A percentile compares a stretch with the other conserved stretches of the same genome.
Evolutionary conservation across 2,113 vertebrate species (phyloP).

Genomic region (Bufo bufo): DNA sequence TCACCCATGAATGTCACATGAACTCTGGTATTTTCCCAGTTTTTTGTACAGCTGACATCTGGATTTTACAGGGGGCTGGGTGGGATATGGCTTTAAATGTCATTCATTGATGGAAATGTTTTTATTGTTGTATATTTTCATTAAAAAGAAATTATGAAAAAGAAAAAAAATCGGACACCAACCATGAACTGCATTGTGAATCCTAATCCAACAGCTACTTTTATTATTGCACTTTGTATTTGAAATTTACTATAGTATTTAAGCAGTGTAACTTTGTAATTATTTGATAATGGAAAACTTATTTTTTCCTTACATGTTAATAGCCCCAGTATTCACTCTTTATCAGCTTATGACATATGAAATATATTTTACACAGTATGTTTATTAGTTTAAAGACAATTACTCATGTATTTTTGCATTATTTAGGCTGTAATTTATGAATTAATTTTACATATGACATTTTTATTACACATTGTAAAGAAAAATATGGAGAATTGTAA

Average conservation of each 20-base stretch:
- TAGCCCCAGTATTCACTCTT: background rate
- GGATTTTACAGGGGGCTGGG: no score
- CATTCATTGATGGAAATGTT: no score
- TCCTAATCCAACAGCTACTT: background rate
- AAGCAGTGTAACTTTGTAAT: background rate
- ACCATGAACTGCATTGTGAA: background rate
- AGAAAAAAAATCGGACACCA: background rate
- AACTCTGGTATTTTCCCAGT: background rate
- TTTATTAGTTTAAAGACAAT: constrained; percentile 18
- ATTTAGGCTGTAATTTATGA: constrained; percentile 28
- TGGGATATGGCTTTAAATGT: no score
- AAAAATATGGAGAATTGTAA: constrained; percentile 10
- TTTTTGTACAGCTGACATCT: background rate
- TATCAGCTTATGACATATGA: background rate
- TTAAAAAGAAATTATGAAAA: no score
- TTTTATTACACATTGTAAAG: constrained; percentile 10
- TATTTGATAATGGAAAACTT: background rate
- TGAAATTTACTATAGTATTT: background rate
- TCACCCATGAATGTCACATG: no score
- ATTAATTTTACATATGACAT: constrained; percentile 9
- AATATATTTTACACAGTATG: constrained; percentile 9
- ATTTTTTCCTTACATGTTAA: constrained; percentile 1
- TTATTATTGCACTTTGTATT: background rate
- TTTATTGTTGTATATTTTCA: no score
- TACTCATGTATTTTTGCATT: constrained; percentile 27